Conservation (phyloP, 2,113 vertebrate genomes). For the Dolichotis patagonum region DNA sequence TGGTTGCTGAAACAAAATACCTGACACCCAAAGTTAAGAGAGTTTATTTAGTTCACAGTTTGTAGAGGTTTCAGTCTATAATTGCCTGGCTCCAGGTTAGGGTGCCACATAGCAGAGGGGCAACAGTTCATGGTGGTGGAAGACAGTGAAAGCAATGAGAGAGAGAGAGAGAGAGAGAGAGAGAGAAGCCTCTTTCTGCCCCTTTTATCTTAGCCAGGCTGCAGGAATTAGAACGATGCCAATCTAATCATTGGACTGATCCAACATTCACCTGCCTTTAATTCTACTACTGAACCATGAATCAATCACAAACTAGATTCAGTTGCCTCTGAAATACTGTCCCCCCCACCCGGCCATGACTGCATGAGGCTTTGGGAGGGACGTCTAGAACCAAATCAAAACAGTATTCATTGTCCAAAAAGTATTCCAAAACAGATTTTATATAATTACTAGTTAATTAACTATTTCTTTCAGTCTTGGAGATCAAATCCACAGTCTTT, state of each 20-base stretch:
- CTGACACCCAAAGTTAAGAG: neutral
- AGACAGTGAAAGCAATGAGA: neutral
- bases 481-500: neutral
- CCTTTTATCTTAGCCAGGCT: neutral
- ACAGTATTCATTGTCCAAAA: neutral
- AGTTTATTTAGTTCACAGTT: neutral
- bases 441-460: neutral
- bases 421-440: neutral
- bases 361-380: neutral
- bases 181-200: neutral
- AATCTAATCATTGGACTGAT: neutral
- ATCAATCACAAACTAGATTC: neutral
- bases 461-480: neutral
- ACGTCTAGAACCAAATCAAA: neutral
- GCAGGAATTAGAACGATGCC: neutral
- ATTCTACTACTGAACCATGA: neutral
- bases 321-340: neutral
- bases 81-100: neutral
- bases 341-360: neutral
- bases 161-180: no score
- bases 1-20: neutral
- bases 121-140: neutral
- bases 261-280: neutral
- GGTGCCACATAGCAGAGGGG: neutral
- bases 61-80: neutral